A percentile compares a stretch with the other conserved stretches of the same genome.
These are phyloP conservation scores for Bergia sp. DNA, from an alignment of 92 coral and sea anemone species.

Conservation along the genomic window DNA sequence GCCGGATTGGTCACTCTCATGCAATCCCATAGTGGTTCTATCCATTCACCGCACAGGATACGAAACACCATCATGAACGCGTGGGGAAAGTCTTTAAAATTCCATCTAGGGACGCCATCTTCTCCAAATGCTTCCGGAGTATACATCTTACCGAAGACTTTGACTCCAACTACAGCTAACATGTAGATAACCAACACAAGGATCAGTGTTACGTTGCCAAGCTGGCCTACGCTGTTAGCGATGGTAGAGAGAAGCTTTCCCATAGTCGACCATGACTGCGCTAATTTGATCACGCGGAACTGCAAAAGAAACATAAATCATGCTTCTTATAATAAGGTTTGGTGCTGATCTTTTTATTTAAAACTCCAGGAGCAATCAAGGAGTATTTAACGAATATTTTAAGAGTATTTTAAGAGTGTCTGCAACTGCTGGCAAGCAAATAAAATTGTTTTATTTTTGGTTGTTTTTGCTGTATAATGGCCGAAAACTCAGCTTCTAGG, in stretches of 20 bases:
- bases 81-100: slow-evolving; percentile 92
- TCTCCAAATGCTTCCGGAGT: slow-evolving; percentile 72
- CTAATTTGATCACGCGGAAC: slow-evolving; percentile 90
- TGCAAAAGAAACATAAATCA: background rate
- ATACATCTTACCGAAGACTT: slow-evolving; percentile 83
- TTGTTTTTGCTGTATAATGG: no score
- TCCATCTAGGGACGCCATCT: slow-evolving; percentile 93
- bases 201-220: slow-evolving; percentile 90
- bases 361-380: no score
- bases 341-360: no score
- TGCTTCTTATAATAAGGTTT: background rate
- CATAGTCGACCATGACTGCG: slow-evolving; percentile 98
- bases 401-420: no score
- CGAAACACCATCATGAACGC: slow-evolving; percentile 98
- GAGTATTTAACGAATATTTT: no score
- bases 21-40: slow-evolving; percentile 98
- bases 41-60: slow-evolving; percentile 97
- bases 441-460: no score
- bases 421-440: no score
- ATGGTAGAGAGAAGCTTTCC: slow-evolving; percentile 84
- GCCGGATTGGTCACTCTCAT: slow-evolving; percentile 90
- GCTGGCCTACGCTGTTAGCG: slow-evolving; percentile 89
- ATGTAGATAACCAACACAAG: slow-evolving; percentile 88
- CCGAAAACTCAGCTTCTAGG: no score
- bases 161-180: slow-evolving; percentile 90